phyloP scores from a whole-genome alignment of 2,797 vertebrate genomes.

The Pelodytes ibericus region DNA sequence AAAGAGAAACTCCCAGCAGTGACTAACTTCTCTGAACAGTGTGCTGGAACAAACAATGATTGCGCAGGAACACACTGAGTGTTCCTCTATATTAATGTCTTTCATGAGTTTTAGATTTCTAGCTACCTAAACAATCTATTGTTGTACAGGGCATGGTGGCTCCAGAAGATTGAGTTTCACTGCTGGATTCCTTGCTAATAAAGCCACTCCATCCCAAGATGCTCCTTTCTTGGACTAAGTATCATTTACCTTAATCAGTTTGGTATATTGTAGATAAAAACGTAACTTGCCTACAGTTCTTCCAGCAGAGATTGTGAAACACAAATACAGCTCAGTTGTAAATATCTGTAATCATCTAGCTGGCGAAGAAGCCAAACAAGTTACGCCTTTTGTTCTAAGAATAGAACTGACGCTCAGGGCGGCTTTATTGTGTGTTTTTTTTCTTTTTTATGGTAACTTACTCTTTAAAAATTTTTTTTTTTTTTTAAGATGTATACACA shows the following conservation, averaged over 20 bases:
- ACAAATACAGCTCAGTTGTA: background rate
- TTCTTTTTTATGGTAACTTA: too few relatives aligned
- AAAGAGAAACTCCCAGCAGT: background rate
- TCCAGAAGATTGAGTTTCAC: constrained; percentile 39
- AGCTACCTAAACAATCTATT: constrained; percentile 12
- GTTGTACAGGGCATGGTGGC: background rate
- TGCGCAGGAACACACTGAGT: background rate
- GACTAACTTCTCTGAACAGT: background rate
- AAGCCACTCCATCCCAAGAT: constrained; percentile 5
- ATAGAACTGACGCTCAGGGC: constrained; percentile 28
- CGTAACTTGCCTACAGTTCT: background rate
- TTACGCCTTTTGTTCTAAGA: constrained; percentile 29
- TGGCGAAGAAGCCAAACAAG: constrained; percentile 28
- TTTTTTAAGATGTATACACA: too few relatives aligned
- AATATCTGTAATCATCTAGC: constrained; percentile 7
- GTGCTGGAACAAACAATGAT: background rate
- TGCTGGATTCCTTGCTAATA: constrained; percentile 21
- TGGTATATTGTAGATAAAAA: too few relatives aligned
- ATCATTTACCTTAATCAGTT: background rate
- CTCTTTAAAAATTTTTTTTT: too few relatives aligned
- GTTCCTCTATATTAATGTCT: background rate
- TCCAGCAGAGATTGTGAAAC: background rate
- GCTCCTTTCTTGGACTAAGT: background rate
- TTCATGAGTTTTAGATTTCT: constrained; percentile 19
- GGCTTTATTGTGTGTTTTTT: too few relatives aligned